Conservation (phyloP, 2,888 invertebrate genomes). For the Strigamia transsilvanica region DNA sequence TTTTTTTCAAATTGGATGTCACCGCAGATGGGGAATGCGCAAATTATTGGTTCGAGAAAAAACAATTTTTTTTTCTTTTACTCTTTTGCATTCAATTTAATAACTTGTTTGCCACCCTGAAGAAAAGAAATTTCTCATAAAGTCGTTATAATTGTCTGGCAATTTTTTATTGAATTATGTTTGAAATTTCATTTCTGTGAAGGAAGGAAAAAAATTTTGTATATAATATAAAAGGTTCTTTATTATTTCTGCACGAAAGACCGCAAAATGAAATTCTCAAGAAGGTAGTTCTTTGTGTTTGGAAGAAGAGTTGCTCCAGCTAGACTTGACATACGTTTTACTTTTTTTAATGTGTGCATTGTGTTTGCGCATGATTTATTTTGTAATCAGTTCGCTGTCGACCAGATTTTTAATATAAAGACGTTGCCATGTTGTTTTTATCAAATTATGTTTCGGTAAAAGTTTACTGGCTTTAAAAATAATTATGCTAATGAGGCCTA, state of each 20-base stretch:
- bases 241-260: constrained; percentile 17
- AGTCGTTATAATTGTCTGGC: not conserved
- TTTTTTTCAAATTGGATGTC: constrained; percentile 22
- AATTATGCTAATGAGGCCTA: not conserved
- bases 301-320: constrained; percentile 2
- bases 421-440: not conserved
- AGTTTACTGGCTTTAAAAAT: not conserved
- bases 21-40: not conserved
- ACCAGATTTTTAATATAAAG: constrained; percentile 18
- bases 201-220: not conserved
- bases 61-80: not conserved
- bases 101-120: constrained; percentile 11
- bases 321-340: not conserved
- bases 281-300: constrained; percentile 18
- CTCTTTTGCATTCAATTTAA: not conserved
- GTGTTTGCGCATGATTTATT: constrained; percentile 22
- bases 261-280: constrained; percentile 19
- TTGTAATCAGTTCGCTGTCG: constrained; percentile 10
- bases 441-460: not conserved
- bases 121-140: not conserved
- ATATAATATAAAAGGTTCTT: not conserved
- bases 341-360: constrained; percentile 11
- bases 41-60: not conserved
- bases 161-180: not conserved
- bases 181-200: constrained; percentile 10